Base-by-base conservation (phyloP, 2,113 vertebrate species). In the Sterna hirundo region DNA sequence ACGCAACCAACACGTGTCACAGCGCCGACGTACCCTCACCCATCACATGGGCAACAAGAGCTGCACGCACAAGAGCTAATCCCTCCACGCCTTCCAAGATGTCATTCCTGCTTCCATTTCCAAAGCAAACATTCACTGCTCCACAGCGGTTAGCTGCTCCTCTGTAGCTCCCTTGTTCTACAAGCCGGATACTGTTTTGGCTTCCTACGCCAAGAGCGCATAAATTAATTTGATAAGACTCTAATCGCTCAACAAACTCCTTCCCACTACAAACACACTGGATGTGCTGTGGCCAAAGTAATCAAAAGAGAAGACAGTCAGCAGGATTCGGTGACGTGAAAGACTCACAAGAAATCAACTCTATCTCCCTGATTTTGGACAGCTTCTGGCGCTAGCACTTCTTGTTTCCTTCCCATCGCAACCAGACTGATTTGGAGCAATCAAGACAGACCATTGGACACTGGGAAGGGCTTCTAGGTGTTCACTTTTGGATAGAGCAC, bases 11-110 rank as follows among this genome's bases (percentile, higher is more conserved):
- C 30, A 6, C 2, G 2, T 30, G 27, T 17, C 4, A 5, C 36
- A 57, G 57, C 19, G 12, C 68, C 4, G 0, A 64, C 58, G 66
- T 4, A 38, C 17, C 38, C 58, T 54, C 79, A 15, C 14, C 10
- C 0, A 10, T 18, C 69, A 20, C n/a, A 12, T 1, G 3, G 0
- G 18, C 66, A 49, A 7, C 14, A 11, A 46, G 38, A 76, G 8
- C 9, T 10, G 5, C 72, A 36, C 0, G 4, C 62, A 40, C 46
- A 29, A 34, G 66, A 75, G 27, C 38, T 44, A 13, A 7, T 55
- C 49, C 57, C 18, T 27, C 60, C 3, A 0, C 44, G 2, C 40
- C 81, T 74, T 61, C 57, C 47, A 42, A 62, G 27, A n/a, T 32
- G 44, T n/a, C 38, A 44, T 27, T 52, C 58, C 54, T 69, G 6